Conservation (phyloP, 2,113 vertebrate genomes). For the Alligator sinensis region DNA sequence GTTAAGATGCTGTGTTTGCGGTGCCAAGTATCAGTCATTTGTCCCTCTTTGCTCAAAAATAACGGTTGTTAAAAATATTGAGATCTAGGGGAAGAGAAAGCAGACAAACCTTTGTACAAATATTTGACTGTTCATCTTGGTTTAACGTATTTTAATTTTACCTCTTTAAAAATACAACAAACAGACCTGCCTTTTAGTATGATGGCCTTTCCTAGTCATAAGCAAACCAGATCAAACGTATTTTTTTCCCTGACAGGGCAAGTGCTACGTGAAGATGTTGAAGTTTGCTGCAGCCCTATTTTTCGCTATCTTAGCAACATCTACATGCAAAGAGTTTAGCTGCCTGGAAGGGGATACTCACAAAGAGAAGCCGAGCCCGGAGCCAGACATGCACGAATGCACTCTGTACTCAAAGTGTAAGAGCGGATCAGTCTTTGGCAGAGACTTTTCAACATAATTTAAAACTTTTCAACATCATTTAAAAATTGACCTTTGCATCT, state of each 20-base stretch:
- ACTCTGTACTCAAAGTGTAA: slow-evolving; percentile 77
- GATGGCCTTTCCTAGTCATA: neutral
- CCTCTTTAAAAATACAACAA: neutral
- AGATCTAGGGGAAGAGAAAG: neutral
- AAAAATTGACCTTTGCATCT: neutral
- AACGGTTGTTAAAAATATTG: neutral
- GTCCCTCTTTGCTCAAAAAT: neutral
- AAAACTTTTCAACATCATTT: neutral
- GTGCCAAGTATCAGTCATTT: neutral
- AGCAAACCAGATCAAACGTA: neutral
- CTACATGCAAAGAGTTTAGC: slow-evolving; percentile 9
- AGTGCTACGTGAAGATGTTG: slow-evolving; percentile 49
- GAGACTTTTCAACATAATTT: neutral
- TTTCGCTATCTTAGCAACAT: slow-evolving; percentile 6
- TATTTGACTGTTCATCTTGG: neutral
- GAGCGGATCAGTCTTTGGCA: slow-evolving; percentile 14
- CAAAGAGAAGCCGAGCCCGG: slow-evolving; percentile 67
- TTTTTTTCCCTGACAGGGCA: slow-evolving; percentile 40
- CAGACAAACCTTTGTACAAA: neutral
- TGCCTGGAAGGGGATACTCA: slow-evolving; percentile 73
- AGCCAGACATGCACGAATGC: slow-evolving; percentile 72
- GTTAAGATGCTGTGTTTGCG: neutral
- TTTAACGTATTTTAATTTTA: neutral
- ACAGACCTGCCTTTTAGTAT: neutral
- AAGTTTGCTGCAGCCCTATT: slow-evolving; percentile 31